Percentiles rank a stretch among this genome's conserved stretches.
phyloP scores from a whole-genome alignment of 2,888 invertebrate genomes.

The Polydrusus cervinus region DNA sequence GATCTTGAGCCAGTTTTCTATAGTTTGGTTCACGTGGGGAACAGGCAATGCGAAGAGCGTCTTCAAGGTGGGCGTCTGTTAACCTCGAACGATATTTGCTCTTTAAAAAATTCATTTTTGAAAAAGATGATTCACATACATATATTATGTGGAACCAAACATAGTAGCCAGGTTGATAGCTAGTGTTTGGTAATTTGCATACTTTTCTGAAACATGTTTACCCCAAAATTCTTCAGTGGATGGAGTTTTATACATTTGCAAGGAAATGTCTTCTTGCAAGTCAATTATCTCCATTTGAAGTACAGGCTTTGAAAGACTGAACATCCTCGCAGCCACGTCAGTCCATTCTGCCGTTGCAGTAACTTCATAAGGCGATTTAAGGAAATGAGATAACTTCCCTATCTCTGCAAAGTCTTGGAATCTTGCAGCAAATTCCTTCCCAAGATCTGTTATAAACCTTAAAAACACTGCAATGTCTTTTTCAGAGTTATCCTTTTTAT shows the following conservation, averaged over 20 bases:
- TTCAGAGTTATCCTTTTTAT: constrained; percentile 55
- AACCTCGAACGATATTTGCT: constrained; percentile 21
- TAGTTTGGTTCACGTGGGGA: constrained; percentile 9
- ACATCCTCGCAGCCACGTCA: constrained; percentile 60
- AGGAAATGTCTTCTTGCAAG: constrained; percentile 45
- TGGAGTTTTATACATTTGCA: constrained; percentile 56
- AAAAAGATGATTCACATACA: constrained; percentile 10
- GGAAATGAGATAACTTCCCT: constrained; percentile 31
- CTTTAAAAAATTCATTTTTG: constrained; percentile 14
- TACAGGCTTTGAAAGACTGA: constrained; percentile 57
- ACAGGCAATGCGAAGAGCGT: constrained; percentile 13
- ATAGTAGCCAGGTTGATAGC: neutral
- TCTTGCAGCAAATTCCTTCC: constrained; percentile 61
- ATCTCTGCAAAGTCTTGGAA: constrained; percentile 51
- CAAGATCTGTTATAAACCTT: constrained; percentile 37
- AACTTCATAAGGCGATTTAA: constrained; percentile 31
- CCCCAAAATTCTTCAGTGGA: constrained; percentile 24
- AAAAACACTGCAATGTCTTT: constrained; percentile 16
- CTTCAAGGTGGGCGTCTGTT: constrained; percentile 31
- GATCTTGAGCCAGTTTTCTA: constrained; percentile 21
- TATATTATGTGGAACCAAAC: constrained; percentile 17
- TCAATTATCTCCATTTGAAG: constrained; percentile 57
- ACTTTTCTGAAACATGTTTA: constrained; percentile 12
- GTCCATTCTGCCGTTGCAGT: constrained; percentile 47
- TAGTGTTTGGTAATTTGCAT: constrained; percentile 24